These are phyloP conservation scores for Drosophila sordidula DNA, from an alignment of 2,888 invertebrate genomes.

Conservation along the genomic window DNA sequence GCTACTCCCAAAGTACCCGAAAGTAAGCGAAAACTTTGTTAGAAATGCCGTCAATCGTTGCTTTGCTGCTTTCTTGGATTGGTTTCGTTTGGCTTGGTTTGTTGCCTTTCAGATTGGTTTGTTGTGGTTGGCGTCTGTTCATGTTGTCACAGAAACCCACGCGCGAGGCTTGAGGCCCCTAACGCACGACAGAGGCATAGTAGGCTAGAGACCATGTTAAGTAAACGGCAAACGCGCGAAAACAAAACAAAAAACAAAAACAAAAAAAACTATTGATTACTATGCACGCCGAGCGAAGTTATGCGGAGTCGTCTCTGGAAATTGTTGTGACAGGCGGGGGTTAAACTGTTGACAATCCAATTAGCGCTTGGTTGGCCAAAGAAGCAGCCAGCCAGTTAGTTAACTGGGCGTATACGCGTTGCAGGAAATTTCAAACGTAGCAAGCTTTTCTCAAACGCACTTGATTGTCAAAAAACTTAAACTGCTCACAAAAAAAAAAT, in stretches of 20 bases:
- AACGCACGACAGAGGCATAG: constrained; percentile 14
- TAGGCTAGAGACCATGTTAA: constrained; percentile 22
- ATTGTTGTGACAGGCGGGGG: constrained; percentile 61
- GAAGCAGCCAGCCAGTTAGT: constrained; percentile 32
- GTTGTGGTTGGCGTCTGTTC: constrained; percentile 35
- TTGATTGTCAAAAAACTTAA: constrained; percentile 7
- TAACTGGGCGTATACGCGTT: constrained; percentile 41
- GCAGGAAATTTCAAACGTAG: constrained; percentile 6
- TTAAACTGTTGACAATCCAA: constrained; percentile 74
- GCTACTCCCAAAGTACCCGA: constrained; percentile 38
- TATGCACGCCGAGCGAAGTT: constrained; percentile 61
- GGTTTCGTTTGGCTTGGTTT: constrained; percentile 1
- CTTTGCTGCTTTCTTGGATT: constrained; percentile 17
- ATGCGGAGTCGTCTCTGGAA: constrained; percentile 57
- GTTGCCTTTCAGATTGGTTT: constrained; percentile 33
- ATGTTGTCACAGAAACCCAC: constrained; percentile 73
- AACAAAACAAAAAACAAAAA: constrained; percentile 41
- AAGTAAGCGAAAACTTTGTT: constrained; percentile 40
- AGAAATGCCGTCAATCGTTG: constrained; percentile 35
- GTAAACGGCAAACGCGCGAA: constrained; percentile 55
- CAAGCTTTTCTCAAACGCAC: constrained; percentile 5
- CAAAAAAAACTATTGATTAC: constrained; percentile 69
- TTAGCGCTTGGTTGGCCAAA: constrained; percentile 54
- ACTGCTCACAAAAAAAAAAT: constrained; percentile 6
- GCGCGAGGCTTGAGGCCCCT: constrained; percentile 2